phyloP scores from a whole-genome alignment of 2,888 invertebrate species.

The Mallateleia sp. region DNA sequence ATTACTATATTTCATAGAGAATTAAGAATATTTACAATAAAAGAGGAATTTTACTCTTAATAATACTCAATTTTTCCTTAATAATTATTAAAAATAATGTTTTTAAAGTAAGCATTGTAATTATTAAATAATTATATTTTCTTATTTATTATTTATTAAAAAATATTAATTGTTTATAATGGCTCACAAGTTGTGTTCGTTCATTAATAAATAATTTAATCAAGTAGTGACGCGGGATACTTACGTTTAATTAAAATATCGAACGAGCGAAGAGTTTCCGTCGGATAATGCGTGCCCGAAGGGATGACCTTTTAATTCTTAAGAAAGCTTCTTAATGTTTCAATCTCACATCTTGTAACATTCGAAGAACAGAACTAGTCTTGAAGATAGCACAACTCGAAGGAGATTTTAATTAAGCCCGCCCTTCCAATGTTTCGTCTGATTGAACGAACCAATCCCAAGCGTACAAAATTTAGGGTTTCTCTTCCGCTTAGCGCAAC shows the following conservation, averaged over 20 bases:
- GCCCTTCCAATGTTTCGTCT: slow-evolving; percentile 89
- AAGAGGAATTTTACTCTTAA: no score
- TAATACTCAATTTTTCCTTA: no score
- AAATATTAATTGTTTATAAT: no score
- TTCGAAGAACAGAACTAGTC: slow-evolving; percentile 76
- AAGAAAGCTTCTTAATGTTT: slow-evolving; percentile 84
- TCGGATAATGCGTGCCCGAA: slow-evolving; percentile 46
- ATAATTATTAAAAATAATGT: no score
- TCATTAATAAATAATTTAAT: no score
- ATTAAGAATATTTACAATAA: no score
- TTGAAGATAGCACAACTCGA: slow-evolving; percentile 83
- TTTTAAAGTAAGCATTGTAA: no score
- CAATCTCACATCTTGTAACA: slow-evolving; percentile 84
- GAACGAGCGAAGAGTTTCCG: slow-evolving; percentile 37
- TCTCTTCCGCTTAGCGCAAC: slow-evolving; percentile 77
- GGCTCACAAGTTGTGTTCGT: no score
- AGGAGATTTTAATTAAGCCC: slow-evolving; percentile 89
- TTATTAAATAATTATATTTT: no score
- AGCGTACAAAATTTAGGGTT: slow-evolving; percentile 86
- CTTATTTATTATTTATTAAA: no score
- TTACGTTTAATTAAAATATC: slow-evolving; percentile 34
- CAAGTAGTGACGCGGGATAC: no score
- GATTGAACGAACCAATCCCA: slow-evolving; percentile 88
- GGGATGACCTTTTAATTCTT: slow-evolving; percentile 63
- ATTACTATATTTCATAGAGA: no score